Evolutionary conservation across 2,888 invertebrate species (phyloP), one percentile per base, ranked within the genome.

Genomic region (Villa cingulata): DNA sequence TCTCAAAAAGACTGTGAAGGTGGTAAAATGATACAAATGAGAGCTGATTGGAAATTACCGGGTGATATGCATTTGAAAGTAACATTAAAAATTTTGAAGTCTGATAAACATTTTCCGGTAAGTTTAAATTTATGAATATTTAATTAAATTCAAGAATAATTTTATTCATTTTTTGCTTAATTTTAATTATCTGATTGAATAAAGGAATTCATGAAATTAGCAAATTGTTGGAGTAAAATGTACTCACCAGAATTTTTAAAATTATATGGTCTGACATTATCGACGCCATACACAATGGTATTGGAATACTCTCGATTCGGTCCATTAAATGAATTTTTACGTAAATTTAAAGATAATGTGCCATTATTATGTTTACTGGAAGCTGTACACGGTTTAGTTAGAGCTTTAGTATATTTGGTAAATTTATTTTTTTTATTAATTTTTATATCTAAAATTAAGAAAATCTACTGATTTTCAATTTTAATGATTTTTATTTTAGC

Each of bases 381-480:
- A 65, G 85, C 88, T 39, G 76, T 86, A 12, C 82, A 85, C 27
- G 81, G 83, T 46, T 65, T 92, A 45, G 88, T 90, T 2, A 81
- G 85, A 29, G 91, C 89, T 12, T 71, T 92, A 23, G 89, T 86
- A 80, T 86, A 89, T 70, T 71, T 92, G 70, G 86, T 86, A 68
- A 67, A 64, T 64, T 48, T 16, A 20, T 38, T 41, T 37, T 9
- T 44, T 23, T 23, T 23, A 23, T 23, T 6, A 4, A 23, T 23
- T 23, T 23, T 23, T 23, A 4, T 23, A 6, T 6, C 23, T n/a
- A n/a, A n/a, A n/a, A n/a, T n/a, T n/a, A n/a, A n/a, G n/a, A n/a
- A n/a, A n/a, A n/a, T n/a, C 4, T 23, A 32, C 12, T 32, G 12
- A 12, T 27, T 9, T 37, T 23, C 6, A 39, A 45, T n/a, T 14